Percentiles rank a stretch among this genome's conserved stretches.
Evolutionary conservation across 1,140 invertebrate species (phyloP).

Genomic region (Magallana gigas): DNA sequence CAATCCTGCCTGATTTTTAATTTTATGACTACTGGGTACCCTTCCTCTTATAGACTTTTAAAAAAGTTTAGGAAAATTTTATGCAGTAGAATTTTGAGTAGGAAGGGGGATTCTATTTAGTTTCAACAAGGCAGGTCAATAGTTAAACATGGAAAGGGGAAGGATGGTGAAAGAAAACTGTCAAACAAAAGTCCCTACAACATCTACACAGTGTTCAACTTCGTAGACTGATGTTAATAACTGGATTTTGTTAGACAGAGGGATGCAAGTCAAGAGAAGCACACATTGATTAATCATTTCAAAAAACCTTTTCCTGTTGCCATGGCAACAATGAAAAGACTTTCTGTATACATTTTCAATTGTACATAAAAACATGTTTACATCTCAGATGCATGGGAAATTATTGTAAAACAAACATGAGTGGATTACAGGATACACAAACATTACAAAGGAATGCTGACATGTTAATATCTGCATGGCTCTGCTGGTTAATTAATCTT

Average conservation of each 20-base stretch:
- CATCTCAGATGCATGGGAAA: conserved; percentile 30
- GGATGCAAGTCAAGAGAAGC: conserved; percentile 21
- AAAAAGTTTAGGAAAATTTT: too few species aligned
- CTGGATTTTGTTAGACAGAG: conserved; percentile 29
- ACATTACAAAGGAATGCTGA: background rate
- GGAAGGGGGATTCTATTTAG: too few species aligned
- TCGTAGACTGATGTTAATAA: background rate
- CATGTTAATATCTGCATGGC: background rate
- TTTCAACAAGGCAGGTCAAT: too few species aligned
- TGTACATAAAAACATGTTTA: conserved; percentile 29
- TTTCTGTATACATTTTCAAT: background rate
- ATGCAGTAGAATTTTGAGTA: too few species aligned
- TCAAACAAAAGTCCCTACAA: too few species aligned
- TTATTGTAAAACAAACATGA: background rate
- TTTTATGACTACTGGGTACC: too few species aligned
- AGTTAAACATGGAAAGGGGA: too few species aligned
- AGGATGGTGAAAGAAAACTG: too few species aligned
- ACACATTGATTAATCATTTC: conserved; percentile 26
- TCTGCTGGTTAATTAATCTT: background rate
- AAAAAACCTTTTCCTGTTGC: background rate
- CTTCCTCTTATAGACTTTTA: too few species aligned
- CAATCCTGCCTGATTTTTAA: too few species aligned
- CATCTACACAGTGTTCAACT: background rate
- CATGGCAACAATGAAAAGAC: conserved; percentile 16
- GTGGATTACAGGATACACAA: background rate